phyloP scores from a whole-genome alignment of 2,888 invertebrate genomes.

The Netelia inedita region DNA sequence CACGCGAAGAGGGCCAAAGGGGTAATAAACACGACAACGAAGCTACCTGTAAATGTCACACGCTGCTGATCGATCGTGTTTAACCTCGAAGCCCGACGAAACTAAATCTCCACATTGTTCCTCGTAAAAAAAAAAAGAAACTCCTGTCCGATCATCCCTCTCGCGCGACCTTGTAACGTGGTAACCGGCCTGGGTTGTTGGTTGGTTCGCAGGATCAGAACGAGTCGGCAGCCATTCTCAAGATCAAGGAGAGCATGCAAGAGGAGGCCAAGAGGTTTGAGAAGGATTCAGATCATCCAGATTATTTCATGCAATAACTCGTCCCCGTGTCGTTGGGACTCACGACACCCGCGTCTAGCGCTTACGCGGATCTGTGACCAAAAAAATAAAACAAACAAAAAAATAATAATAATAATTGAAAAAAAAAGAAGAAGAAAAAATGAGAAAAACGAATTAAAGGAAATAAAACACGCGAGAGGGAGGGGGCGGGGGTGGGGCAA shows the following conservation, averaged over 20 bases:
- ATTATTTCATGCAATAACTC: conserved; percentile 98
- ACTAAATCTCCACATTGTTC: conserved; percentile 30
- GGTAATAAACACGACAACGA: neutral
- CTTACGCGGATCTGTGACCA: conserved; percentile 67
- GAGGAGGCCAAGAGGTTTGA: conserved; percentile 99
- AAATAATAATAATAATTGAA: conserved; percentile 16
- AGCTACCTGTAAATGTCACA: neutral
- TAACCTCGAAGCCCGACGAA: conserved; percentile 16
- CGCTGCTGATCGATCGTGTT: neutral
- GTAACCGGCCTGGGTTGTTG: conserved; percentile 84
- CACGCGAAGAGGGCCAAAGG: neutral
- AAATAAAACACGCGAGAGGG: conserved; percentile 14
- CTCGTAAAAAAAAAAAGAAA: conserved; percentile 25
- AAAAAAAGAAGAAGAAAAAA: conserved; percentile 34
- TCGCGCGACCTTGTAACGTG: conserved; percentile 75
- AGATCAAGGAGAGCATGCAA: conserved; percentile 99
- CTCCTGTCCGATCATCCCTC: conserved; percentile 71
- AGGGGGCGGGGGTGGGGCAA: neutral
- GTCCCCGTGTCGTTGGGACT: conserved; percentile 80
- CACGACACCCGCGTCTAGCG: conserved; percentile 80
- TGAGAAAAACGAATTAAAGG: conserved; percentile 11
- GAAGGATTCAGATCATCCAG: conserved; percentile 98
- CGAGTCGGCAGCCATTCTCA: conserved; percentile 99
- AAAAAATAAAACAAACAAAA: conserved; percentile 49
- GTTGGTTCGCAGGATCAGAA: conserved; percentile 92